Evolutionary conservation across 2,113 vertebrate genomes (phyloP).

Genomic region (Indicator indicator): DNA sequence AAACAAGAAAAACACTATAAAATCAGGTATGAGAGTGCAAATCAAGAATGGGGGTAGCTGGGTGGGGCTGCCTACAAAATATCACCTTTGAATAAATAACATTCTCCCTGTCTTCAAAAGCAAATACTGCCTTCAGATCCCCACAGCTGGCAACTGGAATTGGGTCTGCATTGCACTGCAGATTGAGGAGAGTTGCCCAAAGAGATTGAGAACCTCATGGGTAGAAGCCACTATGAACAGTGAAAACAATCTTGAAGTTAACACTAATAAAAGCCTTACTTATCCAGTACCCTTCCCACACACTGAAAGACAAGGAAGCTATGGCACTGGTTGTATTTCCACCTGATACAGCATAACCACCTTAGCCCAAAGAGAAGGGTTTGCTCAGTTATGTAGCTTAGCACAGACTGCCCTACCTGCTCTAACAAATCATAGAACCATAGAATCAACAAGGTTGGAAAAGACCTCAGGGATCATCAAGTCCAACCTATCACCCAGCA

Average conservation of each 20-base stretch:
- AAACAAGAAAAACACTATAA: neutral
- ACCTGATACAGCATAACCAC: neutral
- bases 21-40: neutral
- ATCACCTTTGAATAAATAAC: neutral
- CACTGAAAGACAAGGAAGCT: neutral
- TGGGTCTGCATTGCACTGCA: neutral
- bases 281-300: no score
- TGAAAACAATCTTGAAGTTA: neutral
- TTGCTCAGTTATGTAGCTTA: neutral
- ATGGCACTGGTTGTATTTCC: neutral
- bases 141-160: neutral
- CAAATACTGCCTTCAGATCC: neutral
- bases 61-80: neutral
- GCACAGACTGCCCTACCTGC: neutral
- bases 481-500: no score
- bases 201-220: neutral
- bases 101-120: neutral
- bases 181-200: neutral
- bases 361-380: neutral
- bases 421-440: neutral
- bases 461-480: no score
- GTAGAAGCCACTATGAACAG: neutral
- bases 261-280: neutral
- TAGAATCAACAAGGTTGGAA: no score
- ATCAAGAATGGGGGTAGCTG: neutral